phyloP scores from a whole-genome alignment of 1,140 invertebrate genomes.

The Camponotus pennsylvanicus region DNA sequence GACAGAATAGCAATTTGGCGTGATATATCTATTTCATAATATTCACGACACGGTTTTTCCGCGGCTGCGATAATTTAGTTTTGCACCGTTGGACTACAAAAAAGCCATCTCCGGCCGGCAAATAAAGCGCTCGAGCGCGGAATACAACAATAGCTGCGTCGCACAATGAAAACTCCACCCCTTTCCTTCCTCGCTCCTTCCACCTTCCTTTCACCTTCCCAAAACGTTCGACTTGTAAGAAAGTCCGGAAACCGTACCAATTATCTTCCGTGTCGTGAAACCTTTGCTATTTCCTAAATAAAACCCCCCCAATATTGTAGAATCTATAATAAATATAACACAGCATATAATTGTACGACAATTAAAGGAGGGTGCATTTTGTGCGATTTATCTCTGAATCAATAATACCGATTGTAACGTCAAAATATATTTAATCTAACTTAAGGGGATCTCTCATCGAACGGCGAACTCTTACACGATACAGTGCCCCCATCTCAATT shows the following conservation, averaged over 20 bases:
- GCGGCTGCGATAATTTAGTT: constrained; percentile 65
- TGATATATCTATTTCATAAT: constrained; percentile 68
- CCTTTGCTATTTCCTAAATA: constrained; percentile 4
- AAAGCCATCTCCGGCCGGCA: constrained; percentile 55
- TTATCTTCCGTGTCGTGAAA: constrained; percentile 20
- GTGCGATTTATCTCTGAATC: neutral
- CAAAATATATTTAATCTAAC: neutral
- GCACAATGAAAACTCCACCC: constrained; percentile 45
- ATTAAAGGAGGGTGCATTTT: neutral
- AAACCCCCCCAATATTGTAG: neutral
- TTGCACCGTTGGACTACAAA: constrained; percentile 62
- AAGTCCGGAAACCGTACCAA: constrained; percentile 15
- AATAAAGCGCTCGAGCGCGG: constrained; percentile 58
- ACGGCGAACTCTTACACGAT: too few species aligned
- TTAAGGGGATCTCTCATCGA: too few species aligned
- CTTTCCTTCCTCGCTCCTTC: neutral
- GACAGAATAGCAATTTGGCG: constrained; percentile 64
- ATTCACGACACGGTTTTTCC: constrained; percentile 57
- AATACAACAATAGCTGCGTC: constrained; percentile 47
- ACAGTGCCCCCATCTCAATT: too few species aligned
- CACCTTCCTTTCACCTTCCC: neutral
- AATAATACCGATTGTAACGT: neutral
- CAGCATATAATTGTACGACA: neutral
- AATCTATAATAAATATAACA: too few species aligned
- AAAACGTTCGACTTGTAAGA: constrained; percentile 58